A percentile compares a stretch with the other conserved stretches of the same genome.
Evolutionary conservation across 2,888 invertebrate genomes (phyloP).

Genomic region (Onthophagus sagittarius): DNA sequence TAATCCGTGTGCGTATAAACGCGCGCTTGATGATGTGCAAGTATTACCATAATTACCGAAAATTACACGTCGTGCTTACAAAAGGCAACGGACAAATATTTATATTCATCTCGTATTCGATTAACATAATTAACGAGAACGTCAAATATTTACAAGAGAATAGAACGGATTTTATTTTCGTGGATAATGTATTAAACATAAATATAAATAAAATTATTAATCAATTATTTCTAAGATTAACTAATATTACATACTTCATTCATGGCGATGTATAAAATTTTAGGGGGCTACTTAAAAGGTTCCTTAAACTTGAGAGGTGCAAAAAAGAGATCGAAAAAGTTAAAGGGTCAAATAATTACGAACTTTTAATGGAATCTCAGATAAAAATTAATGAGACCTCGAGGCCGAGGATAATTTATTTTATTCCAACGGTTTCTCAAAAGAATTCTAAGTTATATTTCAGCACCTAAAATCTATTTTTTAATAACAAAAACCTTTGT

Average conservation of each 20-base stretch:
- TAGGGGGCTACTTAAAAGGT: no score
- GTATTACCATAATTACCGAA: neutral
- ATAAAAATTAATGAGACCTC: slow-evolving; percentile 24
- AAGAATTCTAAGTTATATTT: neutral
- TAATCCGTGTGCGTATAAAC: neutral
- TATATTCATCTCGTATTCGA: neutral
- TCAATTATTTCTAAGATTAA: no score
- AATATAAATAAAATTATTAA: neutral
- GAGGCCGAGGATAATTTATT: slow-evolving; percentile 21
- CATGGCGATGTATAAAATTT: no score
- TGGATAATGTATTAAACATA: neutral
- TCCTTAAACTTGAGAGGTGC: neutral
- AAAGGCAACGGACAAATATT: neutral
- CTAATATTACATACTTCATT: no score
- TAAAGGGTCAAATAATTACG: slow-evolving; percentile 26
- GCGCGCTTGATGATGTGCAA: neutral
- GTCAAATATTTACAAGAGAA: neutral
- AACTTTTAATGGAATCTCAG: slow-evolving; percentile 25
- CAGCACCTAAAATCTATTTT: neutral
- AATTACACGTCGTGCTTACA: neutral
- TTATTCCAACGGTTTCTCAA: neutral
- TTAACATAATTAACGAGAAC: neutral
- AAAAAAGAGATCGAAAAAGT: slow-evolving; percentile 18
- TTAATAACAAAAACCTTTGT: neutral
- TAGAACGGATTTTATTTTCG: neutral